Base-by-base conservation (phyloP, 2,113 vertebrate genomes). In the Corydoras sp. region DNA sequence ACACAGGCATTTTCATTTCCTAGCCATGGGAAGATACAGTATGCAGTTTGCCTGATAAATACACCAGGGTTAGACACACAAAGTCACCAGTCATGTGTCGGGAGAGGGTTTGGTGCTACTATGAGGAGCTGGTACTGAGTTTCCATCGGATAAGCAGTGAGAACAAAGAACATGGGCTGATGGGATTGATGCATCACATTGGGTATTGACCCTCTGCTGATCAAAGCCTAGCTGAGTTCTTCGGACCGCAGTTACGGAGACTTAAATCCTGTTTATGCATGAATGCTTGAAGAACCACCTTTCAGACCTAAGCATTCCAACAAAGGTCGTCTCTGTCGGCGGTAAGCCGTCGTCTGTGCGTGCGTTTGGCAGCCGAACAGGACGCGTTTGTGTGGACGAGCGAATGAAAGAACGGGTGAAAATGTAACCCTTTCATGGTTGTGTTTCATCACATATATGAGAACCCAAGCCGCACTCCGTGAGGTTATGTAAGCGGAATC, bases 311-410 rank as follows among this genome's bases (percentile, higher is more conserved):
- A 31, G 18, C 66, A 54, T 60, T 78, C 67, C 55, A 75, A 75
- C 77, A 75, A 78, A 68, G 77, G 48, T 59, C 0, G 30, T 24
- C 68, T 78, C 63, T 74, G 76, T 77, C 62, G 3, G 35, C n/a
- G 4, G 53, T 15, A 50, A 51, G 10, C 6, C 49, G n/a, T 56
- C 60, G 55, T 65, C 51, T 69, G 56, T 62, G 31, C 62, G 56
- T 65, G 35, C 55, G 32, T 12, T 31, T 14, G 11, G 4, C 3
- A 56, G 60, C 9, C 13, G 35, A 64, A 58, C 48, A 58, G 12
- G 62, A 43, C 11, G 51, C 13, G 30, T 31, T 32, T 63, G 65
- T 62, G 54, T 54, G 24, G 15, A 50, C 18, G 62, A 10, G 43
- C 15, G 43, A 32, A 50, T 14, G 10, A 14, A 7, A 14, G 18